Evolutionary conservation across 1,140 invertebrate genomes (phyloP), one percentile per base, ranked within the genome.

Genomic region (Mamestra configurata): DNA sequence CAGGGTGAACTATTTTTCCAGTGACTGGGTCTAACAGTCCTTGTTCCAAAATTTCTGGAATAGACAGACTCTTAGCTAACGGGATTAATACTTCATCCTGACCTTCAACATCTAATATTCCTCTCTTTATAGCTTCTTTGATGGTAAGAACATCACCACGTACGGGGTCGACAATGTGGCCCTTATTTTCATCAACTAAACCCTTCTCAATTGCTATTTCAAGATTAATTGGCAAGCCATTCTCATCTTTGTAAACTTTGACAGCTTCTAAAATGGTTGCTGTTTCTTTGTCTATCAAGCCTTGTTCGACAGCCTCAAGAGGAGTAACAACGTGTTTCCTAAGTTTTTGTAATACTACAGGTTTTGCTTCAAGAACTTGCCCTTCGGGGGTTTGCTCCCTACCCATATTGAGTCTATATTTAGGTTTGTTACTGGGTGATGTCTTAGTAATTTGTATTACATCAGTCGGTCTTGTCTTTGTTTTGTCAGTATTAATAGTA

Each of bases 1-100:
- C 98, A 8, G 98, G 98, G 94, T 99, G 98, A 76, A 99, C 97
- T 81, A 99, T 97, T 91, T 97, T 97, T 75, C 97, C 96, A 46
- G 97, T 97, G 20, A 96, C 88, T n/a, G 96, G 95, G 92, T 98
- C 97, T 80, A 98, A 96, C 15, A 99, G 95, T 77, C 98, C 98
- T 93, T 98, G 98, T 82, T 97, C 96, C 55, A 98, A 96, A 72
- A 98, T 94, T 94, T 98, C 98, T 18, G 98, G 97, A 79, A 99
- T 94, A 22, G 98, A 97, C 40, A 99, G 91, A 90, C 97, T 97
- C 88, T 97, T 97, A 51, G 97, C 98, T 81, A 98, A 89, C 40
- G 98, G 98, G 85, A 99, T 96, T 37, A 99, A 94, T 77, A 97
- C 90, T 90, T 98, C 96, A 87, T 98, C 98, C 81, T 97, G 97